phyloP scores from a whole-genome alignment of 2,888 invertebrate genomes.

The Apodemia duryi region DNA sequence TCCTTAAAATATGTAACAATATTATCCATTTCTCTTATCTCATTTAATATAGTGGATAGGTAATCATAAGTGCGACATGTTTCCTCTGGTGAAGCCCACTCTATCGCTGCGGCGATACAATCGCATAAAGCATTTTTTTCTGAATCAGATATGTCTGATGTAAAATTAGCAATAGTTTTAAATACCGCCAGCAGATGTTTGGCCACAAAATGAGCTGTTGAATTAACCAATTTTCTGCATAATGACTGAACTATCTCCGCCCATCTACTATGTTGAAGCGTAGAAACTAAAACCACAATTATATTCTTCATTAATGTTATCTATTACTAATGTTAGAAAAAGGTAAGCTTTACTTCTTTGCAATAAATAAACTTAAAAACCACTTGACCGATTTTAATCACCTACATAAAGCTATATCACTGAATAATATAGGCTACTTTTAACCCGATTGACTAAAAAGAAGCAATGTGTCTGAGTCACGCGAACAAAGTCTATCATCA shows the following conservation, averaged over 20 bases:
- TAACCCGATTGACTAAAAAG: too few relatives aligned
- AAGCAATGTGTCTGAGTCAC: too few relatives aligned
- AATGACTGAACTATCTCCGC: slow-evolving; percentile 88
- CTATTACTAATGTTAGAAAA: too few relatives aligned
- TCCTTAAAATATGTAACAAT: slow-evolving; percentile 27
- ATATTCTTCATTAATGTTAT: too few relatives aligned
- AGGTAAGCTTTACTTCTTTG: too few relatives aligned
- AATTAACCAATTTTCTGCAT: slow-evolving; percentile 88
- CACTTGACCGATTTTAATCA: too few relatives aligned
- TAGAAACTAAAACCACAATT: slow-evolving; percentile 61
- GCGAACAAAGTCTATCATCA: too few relatives aligned
- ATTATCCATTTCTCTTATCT: slow-evolving; percentile 47
- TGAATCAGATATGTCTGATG: slow-evolving; percentile 39
- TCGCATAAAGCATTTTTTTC: slow-evolving; percentile 82
- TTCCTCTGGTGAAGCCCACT: slow-evolving; percentile 88
- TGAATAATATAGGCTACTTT: too few relatives aligned
- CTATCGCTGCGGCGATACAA: slow-evolving; percentile 87
- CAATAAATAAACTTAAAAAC: too few relatives aligned
- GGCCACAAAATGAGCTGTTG: slow-evolving; percentile 88
- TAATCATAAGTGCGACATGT: slow-evolving; percentile 88
- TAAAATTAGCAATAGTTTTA: slow-evolving; percentile 78
- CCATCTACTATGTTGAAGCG: slow-evolving; percentile 90
- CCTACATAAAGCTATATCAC: too few relatives aligned
- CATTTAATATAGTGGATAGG: slow-evolving; percentile 43
- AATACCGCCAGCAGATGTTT: slow-evolving; percentile 88